These are phyloP conservation scores for Drosophila mayri DNA, from an alignment of 1,140 invertebrate species.

Conservation along the genomic window DNA sequence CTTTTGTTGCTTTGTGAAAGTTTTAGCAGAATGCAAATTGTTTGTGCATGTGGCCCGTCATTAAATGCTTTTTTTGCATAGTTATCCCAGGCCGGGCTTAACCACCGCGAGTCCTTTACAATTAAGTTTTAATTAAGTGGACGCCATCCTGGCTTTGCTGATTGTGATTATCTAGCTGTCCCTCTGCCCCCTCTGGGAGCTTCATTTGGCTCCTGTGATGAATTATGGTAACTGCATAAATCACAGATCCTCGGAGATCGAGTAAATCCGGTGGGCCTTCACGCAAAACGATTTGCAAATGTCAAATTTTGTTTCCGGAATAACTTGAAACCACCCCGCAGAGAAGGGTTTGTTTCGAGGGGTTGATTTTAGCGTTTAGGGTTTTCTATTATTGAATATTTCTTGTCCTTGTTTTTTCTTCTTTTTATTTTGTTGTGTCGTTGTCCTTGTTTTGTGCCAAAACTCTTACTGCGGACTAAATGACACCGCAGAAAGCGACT, in stretches of 20 bases:
- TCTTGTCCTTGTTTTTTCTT: slow-evolving; percentile 31
- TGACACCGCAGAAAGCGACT: slow-evolving; percentile 74
- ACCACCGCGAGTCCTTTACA: slow-evolving; percentile 54
- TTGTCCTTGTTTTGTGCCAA: slow-evolving; percentile 30
- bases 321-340: slow-evolving; percentile 26
- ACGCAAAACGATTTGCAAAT: slow-evolving; percentile 57
- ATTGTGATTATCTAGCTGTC: slow-evolving; percentile 15
- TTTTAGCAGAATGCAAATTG: slow-evolving; percentile 55
- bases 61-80: slow-evolving; percentile 66
- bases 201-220: slow-evolving; percentile 25
- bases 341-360: slow-evolving; percentile 34
- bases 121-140: slow-evolving; percentile 82
- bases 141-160: slow-evolving; percentile 28
- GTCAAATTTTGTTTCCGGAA: slow-evolving; percentile 37
- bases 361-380: slow-evolving; percentile 62
- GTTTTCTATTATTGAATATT: slow-evolving; percentile 77
- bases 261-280: slow-evolving; percentile 14
- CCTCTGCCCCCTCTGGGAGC: background rate
- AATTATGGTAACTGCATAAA: slow-evolving; percentile 23
- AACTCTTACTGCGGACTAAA: slow-evolving; percentile 65
- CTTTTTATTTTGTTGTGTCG: slow-evolving; percentile 9
- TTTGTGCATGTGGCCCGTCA: slow-evolving; percentile 57
- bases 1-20: slow-evolving; percentile 61
- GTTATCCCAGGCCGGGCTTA: slow-evolving; percentile 23
- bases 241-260: slow-evolving; percentile 40